A percentile compares a stretch with the other conserved stretches of the same genome.
These are phyloP conservation scores for Euura saliciscinereae DNA, from an alignment of 1,140 invertebrate genomes.

Conservation along the genomic window DNA sequence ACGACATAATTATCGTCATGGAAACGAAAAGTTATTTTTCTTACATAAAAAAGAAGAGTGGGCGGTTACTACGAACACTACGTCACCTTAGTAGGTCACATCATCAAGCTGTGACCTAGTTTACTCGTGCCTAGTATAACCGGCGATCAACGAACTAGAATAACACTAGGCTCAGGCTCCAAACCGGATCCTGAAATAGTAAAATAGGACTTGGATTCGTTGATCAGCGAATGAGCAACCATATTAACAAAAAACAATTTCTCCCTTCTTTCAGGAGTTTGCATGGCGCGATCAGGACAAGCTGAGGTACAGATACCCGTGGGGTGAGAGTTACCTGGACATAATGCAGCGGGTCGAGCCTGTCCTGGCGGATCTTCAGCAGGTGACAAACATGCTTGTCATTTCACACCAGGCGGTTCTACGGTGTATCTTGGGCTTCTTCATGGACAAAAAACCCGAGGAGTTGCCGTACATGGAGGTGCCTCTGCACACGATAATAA, in stretches of 20 bases:
- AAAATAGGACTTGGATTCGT: no score
- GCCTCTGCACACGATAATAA: slow-evolving; percentile 90
- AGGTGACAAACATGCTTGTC: slow-evolving; percentile 84
- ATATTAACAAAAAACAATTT: no score
- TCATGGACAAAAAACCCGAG: slow-evolving; percentile 82
- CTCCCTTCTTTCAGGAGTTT: slow-evolving; percentile 72
- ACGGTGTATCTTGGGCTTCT: slow-evolving; percentile 90
- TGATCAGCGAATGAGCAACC: no score
- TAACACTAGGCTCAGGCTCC: no score
- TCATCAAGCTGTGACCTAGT: background rate
- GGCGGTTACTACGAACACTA: background rate
- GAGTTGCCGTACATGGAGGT: slow-evolving; percentile 91
- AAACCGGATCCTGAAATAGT: no score
- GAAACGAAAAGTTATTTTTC: no score
- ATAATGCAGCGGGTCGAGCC: slow-evolving; percentile 84
- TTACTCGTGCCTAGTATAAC: background rate
- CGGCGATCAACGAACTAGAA: background rate
- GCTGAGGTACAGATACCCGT: slow-evolving; percentile 89
- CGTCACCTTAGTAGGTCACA: background rate
- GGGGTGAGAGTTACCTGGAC: slow-evolving; percentile 90
- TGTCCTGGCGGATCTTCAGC: slow-evolving; percentile 80
- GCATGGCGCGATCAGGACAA: slow-evolving; percentile 91
- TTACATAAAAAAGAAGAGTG: background rate
- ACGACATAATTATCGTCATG: no score
- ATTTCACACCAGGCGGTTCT: slow-evolving; percentile 91